phyloP scores from a whole-genome alignment of 2,888 invertebrate species.

The Protula sp. region DNA sequence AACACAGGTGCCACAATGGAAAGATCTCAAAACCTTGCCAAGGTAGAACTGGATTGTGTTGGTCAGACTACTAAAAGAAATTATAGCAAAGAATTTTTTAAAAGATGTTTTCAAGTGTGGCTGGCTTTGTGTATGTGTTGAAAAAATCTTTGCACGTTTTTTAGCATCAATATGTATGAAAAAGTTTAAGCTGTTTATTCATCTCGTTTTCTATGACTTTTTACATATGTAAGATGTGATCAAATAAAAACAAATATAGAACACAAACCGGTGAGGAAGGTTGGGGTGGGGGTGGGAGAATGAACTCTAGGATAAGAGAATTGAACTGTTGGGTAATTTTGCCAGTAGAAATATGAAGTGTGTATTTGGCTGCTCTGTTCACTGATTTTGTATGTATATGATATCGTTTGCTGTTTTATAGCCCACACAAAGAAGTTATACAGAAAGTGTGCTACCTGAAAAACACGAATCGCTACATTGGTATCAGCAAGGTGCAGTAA shows the following conservation, averaged over 20 bases:
- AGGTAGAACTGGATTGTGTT: constrained; percentile 39
- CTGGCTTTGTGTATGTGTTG: background rate
- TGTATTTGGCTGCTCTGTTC: too few species aligned
- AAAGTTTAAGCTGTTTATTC: too few species aligned
- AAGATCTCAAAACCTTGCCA: constrained; percentile 43
- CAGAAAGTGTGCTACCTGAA: constrained; percentile 47
- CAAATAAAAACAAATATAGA: too few species aligned
- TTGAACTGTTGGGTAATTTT: too few species aligned
- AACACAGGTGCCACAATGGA: constrained; percentile 53
- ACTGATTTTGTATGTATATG: too few species aligned
- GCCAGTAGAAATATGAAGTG: too few species aligned
- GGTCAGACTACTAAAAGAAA: background rate
- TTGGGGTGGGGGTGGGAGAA: too few species aligned
- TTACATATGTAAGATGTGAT: too few species aligned
- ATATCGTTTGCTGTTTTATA: too few species aligned
- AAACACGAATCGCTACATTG: constrained; percentile 47
- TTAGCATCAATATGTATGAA: background rate
- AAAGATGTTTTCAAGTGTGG: background rate
- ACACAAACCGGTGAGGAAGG: too few species aligned
- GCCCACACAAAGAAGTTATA: constrained; percentile 25
- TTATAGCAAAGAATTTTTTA: background rate
- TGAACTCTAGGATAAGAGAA: too few species aligned
- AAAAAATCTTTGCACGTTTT: background rate
- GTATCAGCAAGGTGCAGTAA: constrained; percentile 52
- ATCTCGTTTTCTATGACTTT: too few species aligned